Evolutionary conservation across 2,888 invertebrate species (phyloP), one percentile per base, ranked within the genome.

Genomic region (Archaeoteleia sp.): DNA sequence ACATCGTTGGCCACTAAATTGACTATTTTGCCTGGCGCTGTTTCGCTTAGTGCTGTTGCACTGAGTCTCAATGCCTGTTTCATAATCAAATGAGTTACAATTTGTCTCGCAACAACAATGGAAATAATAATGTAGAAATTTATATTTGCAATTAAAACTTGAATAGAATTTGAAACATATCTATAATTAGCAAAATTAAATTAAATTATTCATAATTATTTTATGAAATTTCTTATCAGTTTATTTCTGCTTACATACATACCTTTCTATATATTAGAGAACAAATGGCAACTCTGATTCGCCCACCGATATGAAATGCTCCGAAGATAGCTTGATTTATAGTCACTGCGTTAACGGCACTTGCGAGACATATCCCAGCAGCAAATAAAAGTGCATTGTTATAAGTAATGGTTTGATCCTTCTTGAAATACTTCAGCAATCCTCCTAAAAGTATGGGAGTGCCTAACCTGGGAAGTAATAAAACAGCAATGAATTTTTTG

Each of bases 241-340:
- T n/a, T n/a, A n/a, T n/a, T n/a, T n/a, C n/a, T n/a, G n/a, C n/a
- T n/a, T n/a, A n/a, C n/a, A n/a, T n/a, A 42, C 9, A 78, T 85
- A 95, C 95, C 90, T 96, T 96, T 87, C 94, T 90, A 80, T 94
- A 95, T 55, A 96, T 90, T 8, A 96, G 86, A 1, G 94, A 92
- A 80, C 95, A 94, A 46, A 92, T 91, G 0, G 95, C 93, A 0
- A 95, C 90, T 72, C 95, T 88, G 48, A 95, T 89, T 86, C 91
- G 90, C 91, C 95, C 93, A 17, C 95, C 95, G 37, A 93, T 89
- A 78, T 93, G 91, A 75, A 91, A 91, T 3, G 91, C 91, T 53
- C 88, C 88, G 80, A 90, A 90, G 23, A 91, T 87, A 45, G 90
- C 88, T 79, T 92, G 92, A 82, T 92, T 91, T 75, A 90, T 88